phyloP scores from a whole-genome alignment of 2,797 vertebrate genomes.

The Smutsia gigantea region DNA sequence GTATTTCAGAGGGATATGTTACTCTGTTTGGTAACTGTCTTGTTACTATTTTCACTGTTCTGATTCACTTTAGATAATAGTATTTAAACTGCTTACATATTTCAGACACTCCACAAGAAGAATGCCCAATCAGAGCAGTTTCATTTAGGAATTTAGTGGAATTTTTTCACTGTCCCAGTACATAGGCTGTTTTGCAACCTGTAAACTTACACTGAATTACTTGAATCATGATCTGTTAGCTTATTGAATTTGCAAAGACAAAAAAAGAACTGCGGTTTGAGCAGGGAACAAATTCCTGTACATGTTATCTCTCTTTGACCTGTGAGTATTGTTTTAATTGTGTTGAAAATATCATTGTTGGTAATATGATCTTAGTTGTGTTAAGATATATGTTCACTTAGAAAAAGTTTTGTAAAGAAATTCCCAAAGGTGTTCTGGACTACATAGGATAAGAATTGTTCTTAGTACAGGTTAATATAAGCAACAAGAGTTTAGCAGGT shows the following conservation, averaged over 20 bases:
- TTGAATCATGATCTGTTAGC: neutral
- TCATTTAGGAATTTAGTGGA: neutral
- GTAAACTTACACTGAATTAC: neutral
- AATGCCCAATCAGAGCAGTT: neutral
- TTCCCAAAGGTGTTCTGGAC: neutral
- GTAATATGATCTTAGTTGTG: neutral
- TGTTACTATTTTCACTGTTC: neutral
- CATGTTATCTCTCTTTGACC: neutral
- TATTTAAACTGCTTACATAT: neutral
- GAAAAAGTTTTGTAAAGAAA: neutral
- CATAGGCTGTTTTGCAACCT: neutral
- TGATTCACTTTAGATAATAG: neutral
- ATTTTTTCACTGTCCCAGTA: conserved; percentile 5
- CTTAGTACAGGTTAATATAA: neutral
- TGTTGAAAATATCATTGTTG: neutral
- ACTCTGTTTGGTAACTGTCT: neutral
- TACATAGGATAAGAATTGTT: neutral
- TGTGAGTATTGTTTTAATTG: neutral
- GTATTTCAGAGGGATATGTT: neutral
- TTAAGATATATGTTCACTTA: neutral
- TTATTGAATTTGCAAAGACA: conserved; percentile 38
- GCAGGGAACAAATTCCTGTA: neutral
- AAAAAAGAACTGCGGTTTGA: neutral
- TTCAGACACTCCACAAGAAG: neutral
- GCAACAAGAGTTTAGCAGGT: neutral